Evolutionary conservation across 2,888 invertebrate genomes (phyloP).

Genomic region (Congeria kusceri): DNA sequence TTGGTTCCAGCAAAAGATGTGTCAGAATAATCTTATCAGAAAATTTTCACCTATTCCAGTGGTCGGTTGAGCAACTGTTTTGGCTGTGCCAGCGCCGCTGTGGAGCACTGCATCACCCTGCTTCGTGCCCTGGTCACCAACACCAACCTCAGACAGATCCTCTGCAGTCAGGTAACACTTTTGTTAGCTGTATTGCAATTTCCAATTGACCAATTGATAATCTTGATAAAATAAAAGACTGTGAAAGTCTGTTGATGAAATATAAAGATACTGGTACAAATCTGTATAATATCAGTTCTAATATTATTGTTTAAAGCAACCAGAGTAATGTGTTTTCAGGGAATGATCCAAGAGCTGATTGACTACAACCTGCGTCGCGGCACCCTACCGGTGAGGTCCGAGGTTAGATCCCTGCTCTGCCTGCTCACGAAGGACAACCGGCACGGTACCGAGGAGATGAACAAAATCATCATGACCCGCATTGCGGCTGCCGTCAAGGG

Average conservation of each 20-base stretch:
- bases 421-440: constrained; percentile 95
- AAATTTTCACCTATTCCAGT: constrained; percentile 47
- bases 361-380: constrained; percentile 96
- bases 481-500: constrained; percentile 89
- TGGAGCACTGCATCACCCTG: constrained; percentile 96
- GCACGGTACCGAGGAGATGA: constrained; percentile 93
- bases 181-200: too few species aligned
- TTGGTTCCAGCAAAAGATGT: too few species aligned
- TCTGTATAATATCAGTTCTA: too few species aligned
- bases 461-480: constrained; percentile 92
- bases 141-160: constrained; percentile 79
- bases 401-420: constrained; percentile 95
- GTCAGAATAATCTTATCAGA: too few species aligned
- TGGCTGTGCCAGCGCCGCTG: constrained; percentile 92
- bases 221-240: too few species aligned
- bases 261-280: too few species aligned
- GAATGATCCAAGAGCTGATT: constrained; percentile 94
- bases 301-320: too few species aligned
- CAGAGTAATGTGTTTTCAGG: constrained; percentile 85
- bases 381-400: constrained; percentile 91
- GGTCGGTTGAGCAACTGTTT: constrained; percentile 85
- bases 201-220: too few species aligned
- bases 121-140: constrained; percentile 93
- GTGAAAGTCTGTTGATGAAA: too few species aligned
- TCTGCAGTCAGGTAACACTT: constrained; percentile 84